A percentile compares a stretch with the other conserved stretches of the same genome.
Evolutionary conservation across 2,888 invertebrate species (phyloP).

Genomic region (Trichopria drosophilae): DNA sequence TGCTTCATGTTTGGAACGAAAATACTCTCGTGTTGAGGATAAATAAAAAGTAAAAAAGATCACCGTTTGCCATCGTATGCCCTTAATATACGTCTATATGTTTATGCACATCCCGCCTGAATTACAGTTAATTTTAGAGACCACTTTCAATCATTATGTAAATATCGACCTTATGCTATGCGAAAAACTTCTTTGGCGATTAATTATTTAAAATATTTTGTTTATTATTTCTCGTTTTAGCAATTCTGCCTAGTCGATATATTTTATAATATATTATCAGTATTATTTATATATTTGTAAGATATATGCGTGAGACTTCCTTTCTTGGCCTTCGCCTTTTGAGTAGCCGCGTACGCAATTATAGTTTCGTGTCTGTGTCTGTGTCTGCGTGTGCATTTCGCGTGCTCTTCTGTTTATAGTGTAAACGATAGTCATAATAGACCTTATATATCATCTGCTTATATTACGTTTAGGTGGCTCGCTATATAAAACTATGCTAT

Average conservation of each 20-base stretch:
- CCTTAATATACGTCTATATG: no score
- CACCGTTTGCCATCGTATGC: no score
- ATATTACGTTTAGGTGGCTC: slow-evolving; percentile 49
- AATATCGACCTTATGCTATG: slow-evolving; percentile 51
- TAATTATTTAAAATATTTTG: slow-evolving; percentile 58
- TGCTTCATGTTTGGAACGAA: no score
- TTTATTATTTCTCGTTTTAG: slow-evolving; percentile 40
- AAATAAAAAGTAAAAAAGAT: no score
- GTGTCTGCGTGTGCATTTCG: no score
- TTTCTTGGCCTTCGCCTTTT: background rate
- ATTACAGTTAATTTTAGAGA: slow-evolving; percentile 56
- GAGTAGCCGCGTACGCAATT: no score
- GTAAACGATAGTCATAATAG: slow-evolving; percentile 44
- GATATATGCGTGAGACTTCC: slow-evolving; percentile 11
- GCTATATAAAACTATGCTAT: slow-evolving; percentile 57
- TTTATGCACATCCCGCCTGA: slow-evolving; percentile 30
- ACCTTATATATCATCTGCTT: slow-evolving; percentile 47
- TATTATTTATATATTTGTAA: slow-evolving; percentile 30
- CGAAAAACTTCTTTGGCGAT: slow-evolving; percentile 57
- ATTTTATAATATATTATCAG: slow-evolving; percentile 32
- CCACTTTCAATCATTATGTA: slow-evolving; percentile 55
- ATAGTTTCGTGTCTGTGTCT: no score
- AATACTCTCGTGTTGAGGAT: no score
- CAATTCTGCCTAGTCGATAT: slow-evolving; percentile 36
- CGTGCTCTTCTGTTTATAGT: slow-evolving; percentile 34